Base-by-base conservation (phyloP, 1,140 invertebrate genomes). In the Zaprionus vittiger region DNA sequence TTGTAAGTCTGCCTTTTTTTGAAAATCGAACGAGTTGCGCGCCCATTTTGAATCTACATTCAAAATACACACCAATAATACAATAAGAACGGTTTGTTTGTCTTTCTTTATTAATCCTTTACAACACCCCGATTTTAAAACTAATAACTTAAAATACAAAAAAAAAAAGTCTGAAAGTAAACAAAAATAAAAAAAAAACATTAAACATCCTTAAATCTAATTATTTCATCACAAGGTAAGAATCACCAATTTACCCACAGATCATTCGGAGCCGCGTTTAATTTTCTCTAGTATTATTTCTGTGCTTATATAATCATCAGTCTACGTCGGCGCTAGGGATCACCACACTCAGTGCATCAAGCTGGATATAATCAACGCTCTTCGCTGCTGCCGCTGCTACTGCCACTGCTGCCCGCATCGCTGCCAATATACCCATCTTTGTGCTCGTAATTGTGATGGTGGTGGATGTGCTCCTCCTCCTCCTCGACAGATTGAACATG, bases 361-460 rank as follows among this genome's bases (percentile, higher is more conserved):
- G 41, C 24, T 28, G 52, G 14, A 34, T 59, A 73, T 49, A 72
- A 55, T 90, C 73, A 90, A 65, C 77, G 85, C 47, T 90, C 85
- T 64, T 90, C 85, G 31, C 86, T 91, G 68, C 86, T 79, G 66
- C 82, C 74, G n/a, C 73, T 79, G 63, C 82, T 75, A 11, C 73
- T 79, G 49, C 59, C 34, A 20, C 71, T 56, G 24, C 54, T 54
- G 22, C 57, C 47, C 31, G 52, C 54, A 64, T 76, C 73, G 41
- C 71, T 73, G n/a, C 79, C 81, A 34, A 84, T 57, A 26, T 59
- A 89, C 5, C 73, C 69, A 37, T 83, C 91, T 47, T 84, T 86
- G 72, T 92, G 91, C 61, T 92, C 91, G 56, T 92, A 92, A 38
- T 90, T 92, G 44, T 92, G 87, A 62, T 92, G 91, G 65, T 92